Base-by-base conservation (phyloP, 1,140 invertebrate species). In the Drosophila guanche region DNA sequence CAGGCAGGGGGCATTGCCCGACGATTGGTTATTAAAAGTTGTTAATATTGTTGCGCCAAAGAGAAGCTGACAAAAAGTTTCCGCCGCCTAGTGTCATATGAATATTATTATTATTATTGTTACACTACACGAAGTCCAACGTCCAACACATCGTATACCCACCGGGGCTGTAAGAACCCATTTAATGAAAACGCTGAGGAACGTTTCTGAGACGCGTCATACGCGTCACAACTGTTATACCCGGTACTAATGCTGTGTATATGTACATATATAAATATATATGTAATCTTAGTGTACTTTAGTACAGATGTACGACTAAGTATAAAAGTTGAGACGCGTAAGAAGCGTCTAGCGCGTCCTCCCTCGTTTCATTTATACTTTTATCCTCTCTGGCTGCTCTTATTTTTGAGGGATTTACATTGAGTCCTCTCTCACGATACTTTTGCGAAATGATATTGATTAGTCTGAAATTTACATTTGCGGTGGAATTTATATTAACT, bases 1-100 rank as follows among this genome's bases (percentile, higher is more conserved):
- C 3, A 4, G 33, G 16, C 16, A 20, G 16, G 16, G 16, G 40
- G 37, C 37, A 22, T 10, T 45, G 73, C 40, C 50, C 50, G 51
- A 47, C 53, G 74, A 76, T 76, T 68, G 69, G 29, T 69, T 76
- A 58, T 76, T 76, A 76, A 76, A 74, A 74, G 47, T 73, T 76
- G 40, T 52, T 47, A 16, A 37, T 12, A 37, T 37, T 37, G 42
- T 58, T 48, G 20, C 40, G 40, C 23, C 43, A 57, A 57, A 25
- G 59, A 57, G 29, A 55, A 27, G 22, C 29, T 10, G 40, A 47
- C 41, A 40, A 65, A 57, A 57, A 66, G 41, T 54, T 76, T 46
- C 53, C 20, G 22, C 16, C 16, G 16, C 8, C 3, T 29, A 29
- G 25, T 20, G 16, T 16, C 33, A 10, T 40, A 29, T 55, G 16